Conservation (phyloP, 2,888 invertebrate species). For the Himalopsyche japonica region DNA sequence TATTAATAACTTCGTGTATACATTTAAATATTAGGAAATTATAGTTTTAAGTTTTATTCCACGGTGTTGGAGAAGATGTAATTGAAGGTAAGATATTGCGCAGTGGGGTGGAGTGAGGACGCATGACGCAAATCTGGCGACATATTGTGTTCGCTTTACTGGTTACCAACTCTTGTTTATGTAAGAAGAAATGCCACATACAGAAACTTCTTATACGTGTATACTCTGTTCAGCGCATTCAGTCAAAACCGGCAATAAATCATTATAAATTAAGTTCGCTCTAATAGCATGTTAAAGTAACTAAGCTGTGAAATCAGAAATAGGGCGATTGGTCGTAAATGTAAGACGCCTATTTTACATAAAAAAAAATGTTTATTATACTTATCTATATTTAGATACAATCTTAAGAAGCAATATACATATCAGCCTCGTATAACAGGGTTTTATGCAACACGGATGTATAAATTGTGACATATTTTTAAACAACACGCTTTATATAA, state of each 20-base stretch:
- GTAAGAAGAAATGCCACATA: conserved; percentile 36
- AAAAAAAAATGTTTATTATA: no score
- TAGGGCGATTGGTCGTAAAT: no score
- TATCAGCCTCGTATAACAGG: no score
- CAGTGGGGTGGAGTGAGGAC: conserved; percentile 12
- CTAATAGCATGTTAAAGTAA: no score
- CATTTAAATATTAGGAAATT: background rate
- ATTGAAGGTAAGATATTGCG: conserved; percentile 24
- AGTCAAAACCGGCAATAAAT: background rate
- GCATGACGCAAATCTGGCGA: conserved; percentile 36
- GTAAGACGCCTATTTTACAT: no score
- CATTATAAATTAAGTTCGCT: background rate
- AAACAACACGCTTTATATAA: no score
- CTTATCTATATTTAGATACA: no score
- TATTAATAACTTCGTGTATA: background rate
- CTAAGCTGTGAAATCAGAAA: no score
- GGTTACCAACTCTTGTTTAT: conserved; percentile 30
- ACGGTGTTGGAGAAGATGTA: background rate
- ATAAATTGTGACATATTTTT: no score
- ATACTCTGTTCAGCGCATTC: background rate
- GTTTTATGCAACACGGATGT: no score
- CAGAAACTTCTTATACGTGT: conserved; percentile 27
- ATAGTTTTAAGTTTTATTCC: background rate
- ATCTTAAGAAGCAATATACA: no score
- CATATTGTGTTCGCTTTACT: conserved; percentile 34